Percentiles rank a stretch among this genome's conserved stretches.
Conservation (phyloP, 2,113 vertebrate species). For the Oenanthe melanoleuca region DNA sequence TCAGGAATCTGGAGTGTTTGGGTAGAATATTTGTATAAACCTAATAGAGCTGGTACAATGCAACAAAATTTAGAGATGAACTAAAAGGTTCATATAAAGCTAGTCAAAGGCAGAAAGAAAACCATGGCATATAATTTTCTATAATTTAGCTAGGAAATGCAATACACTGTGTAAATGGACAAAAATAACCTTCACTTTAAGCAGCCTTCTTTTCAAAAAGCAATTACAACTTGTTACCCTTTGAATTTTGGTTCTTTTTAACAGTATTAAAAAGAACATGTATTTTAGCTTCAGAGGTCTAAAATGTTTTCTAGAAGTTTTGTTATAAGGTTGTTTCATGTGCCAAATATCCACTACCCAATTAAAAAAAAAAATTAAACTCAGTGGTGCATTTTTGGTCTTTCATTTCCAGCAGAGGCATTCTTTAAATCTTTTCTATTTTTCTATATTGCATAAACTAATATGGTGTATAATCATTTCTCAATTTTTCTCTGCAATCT, state of each 20-base stretch:
- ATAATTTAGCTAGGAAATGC: slow-evolving; percentile 43
- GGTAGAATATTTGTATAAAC: not conserved
- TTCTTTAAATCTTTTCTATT: slow-evolving; percentile 4
- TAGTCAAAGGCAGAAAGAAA: not conserved
- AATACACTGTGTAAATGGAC: slow-evolving; percentile 15
- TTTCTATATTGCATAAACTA: slow-evolving; percentile 38
- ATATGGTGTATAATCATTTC: not conserved
- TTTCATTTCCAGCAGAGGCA: slow-evolving; percentile 19
- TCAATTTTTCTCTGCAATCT: not conserved
- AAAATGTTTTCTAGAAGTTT: slow-evolving; percentile 33
- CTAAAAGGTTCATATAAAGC: not conserved
- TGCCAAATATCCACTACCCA: not conserved
- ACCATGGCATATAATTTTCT: slow-evolving; percentile 24
- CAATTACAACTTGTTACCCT: slow-evolving; percentile 30
- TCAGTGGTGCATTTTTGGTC: not conserved
- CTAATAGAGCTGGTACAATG: not conserved
- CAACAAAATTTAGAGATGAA: not conserved
- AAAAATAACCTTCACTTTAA: slow-evolving; percentile 41
- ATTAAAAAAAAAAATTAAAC: not conserved
- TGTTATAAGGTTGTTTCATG: slow-evolving; percentile 6
- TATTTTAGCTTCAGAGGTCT: slow-evolving; percentile 25
- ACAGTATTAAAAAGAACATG: slow-evolving; percentile 1
- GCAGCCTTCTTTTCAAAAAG: slow-evolving; percentile 27
- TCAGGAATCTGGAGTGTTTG: not conserved
- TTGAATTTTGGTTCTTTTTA: slow-evolving; percentile 35